A percentile compares a stretch with the other conserved stretches of the same genome.
Conservation (phyloP, 2,113 vertebrate species). For the Zosterops pallidus region DNA sequence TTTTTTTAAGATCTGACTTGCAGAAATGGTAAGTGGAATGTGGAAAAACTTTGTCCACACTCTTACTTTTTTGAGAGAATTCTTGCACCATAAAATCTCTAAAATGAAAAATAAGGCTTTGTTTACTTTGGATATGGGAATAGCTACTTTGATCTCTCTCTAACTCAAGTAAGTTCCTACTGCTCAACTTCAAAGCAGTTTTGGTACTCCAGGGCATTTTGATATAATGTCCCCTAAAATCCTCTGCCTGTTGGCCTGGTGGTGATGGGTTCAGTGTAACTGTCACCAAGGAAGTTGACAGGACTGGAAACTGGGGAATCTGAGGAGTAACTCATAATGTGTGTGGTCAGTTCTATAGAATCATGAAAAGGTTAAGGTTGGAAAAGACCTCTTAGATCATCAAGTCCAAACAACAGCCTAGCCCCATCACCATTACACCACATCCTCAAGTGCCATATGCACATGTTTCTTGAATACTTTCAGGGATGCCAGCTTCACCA, state of each 20-base stretch:
- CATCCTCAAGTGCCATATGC: background rate
- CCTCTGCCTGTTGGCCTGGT: background rate
- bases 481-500: no score
- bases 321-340: background rate
- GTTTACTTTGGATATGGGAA: background rate
- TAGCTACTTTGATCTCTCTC: constrained; percentile 41
- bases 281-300: background rate
- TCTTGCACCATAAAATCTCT: background rate
- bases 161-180: constrained; percentile 32
- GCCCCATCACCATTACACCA: background rate
- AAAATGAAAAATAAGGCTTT: constrained; percentile 2
- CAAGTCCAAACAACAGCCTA: background rate
- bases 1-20: background rate
- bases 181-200: constrained; percentile 59
- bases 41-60: background rate
- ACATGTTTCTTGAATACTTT: background rate
- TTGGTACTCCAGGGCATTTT: constrained; percentile 44
- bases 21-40: background rate
- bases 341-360: background rate
- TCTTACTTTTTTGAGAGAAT: background rate
- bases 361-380: background rate
- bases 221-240: constrained; percentile 45
- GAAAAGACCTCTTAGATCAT: background rate
- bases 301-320: background rate
- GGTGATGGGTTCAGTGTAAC: background rate